Evolutionary conservation across 1,140 invertebrate genomes (phyloP).

Genomic region (Tetragonula clypearis): DNA sequence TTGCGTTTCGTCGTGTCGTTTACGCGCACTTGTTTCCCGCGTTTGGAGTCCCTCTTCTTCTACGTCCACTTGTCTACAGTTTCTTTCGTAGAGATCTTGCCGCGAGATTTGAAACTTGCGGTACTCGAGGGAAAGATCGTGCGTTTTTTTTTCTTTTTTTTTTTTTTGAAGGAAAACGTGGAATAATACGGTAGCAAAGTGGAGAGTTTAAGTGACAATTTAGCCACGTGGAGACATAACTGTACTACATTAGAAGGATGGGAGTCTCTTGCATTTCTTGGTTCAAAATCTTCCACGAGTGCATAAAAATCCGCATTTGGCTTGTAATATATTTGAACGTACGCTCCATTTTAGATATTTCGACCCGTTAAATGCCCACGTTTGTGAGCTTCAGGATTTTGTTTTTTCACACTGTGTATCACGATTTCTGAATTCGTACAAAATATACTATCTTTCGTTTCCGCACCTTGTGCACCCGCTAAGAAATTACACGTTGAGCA

Average conservation of each 20-base stretch:
- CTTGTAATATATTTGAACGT: too few species aligned
- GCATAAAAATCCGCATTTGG: too few species aligned
- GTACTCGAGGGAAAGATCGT: not conserved
- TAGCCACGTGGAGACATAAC: not conserved
- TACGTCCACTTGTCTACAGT: not conserved
- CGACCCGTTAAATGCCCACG: too few species aligned
- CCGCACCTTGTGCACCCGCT: too few species aligned
- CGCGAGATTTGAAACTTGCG: not conserved
- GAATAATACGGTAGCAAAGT: not conserved
- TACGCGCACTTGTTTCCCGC: conserved; percentile 86
- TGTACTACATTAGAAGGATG: not conserved
- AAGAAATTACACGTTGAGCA: too few species aligned
- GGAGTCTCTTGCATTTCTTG: too few species aligned
- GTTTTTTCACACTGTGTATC: too few species aligned
- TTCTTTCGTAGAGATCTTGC: not conserved
- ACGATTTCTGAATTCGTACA: too few species aligned
- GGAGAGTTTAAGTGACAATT: not conserved
- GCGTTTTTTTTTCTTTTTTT: not conserved
- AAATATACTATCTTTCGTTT: too few species aligned
- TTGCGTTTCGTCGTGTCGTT: conserved; percentile 75
- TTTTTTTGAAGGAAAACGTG: not conserved
- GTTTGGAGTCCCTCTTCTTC: not conserved
- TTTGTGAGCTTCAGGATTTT: too few species aligned
- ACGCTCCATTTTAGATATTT: too few species aligned
- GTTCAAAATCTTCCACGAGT: too few species aligned